A percentile compares a stretch with the other conserved stretches of the same genome.
Conservation (phyloP, 2,888 invertebrate species). For the Scaptomyza polygonia region DNA sequence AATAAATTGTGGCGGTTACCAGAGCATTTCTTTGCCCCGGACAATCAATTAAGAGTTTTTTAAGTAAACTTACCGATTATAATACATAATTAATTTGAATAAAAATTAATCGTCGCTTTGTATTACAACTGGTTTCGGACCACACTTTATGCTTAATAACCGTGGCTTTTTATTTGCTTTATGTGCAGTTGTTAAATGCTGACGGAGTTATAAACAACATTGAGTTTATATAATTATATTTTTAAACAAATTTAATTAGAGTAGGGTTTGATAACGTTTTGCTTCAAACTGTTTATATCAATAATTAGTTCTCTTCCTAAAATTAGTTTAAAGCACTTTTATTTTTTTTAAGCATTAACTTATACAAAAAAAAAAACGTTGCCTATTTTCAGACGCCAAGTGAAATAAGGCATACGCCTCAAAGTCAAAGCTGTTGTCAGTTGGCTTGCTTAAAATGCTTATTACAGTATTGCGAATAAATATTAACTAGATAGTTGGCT, state of each 20-base stretch:
- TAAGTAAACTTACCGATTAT: constrained; percentile 78
- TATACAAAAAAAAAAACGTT: not conserved
- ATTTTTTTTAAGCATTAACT: no score
- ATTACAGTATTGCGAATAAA: not conserved
- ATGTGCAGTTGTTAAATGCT: no score
- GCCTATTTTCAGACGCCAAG: constrained; percentile 11
- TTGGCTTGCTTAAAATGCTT: constrained; percentile 6
- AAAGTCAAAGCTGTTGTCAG: no score
- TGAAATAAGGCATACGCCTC: constrained; percentile 37
- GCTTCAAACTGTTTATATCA: no score
- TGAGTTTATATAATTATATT: no score
- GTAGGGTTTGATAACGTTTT: no score
- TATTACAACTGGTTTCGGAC: constrained; percentile 5
- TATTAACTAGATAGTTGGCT: constrained; percentile 5
- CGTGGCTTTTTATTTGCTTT: no score
- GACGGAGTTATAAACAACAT: no score
- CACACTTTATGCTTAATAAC: constrained; percentile 9
- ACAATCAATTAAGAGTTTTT: constrained; percentile 83
- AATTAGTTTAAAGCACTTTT: no score
- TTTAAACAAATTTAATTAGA: no score
- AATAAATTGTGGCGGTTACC: constrained; percentile 84
- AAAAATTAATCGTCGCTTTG: constrained; percentile 6
- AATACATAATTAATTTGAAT: constrained; percentile 9
- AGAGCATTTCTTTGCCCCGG: constrained; percentile 81
- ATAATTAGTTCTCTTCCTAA: no score